phyloP scores from a whole-genome alignment of 2,888 invertebrate species.

The Lacanobia wlatinum region DNA sequence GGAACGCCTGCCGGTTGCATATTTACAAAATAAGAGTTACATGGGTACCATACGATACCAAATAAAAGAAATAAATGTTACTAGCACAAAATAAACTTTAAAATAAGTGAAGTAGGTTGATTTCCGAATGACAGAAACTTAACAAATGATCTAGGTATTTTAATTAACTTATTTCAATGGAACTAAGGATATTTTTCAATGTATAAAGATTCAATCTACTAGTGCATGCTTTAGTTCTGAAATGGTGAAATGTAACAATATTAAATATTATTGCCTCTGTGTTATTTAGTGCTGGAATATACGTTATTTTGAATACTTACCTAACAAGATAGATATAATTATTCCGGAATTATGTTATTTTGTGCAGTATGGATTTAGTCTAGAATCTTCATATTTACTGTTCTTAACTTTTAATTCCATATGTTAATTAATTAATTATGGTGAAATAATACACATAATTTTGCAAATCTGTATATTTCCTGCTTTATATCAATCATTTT shows the following conservation, averaged over 20 bases:
- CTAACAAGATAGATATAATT: conserved; percentile 2
- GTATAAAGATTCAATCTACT: background rate
- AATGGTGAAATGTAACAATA: background rate
- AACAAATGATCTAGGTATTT: background rate
- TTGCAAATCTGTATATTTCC: conserved; percentile 85
- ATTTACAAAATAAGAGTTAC: background rate
- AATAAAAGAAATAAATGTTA: background rate
- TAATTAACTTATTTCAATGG: background rate
- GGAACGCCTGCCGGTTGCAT: conserved; percentile 79
- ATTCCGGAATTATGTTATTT: background rate
- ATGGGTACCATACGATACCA: background rate
- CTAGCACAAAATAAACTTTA: background rate
- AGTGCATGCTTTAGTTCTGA: conserved; percentile 35
- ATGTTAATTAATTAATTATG: background rate
- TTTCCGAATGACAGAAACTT: background rate
- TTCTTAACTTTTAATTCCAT: background rate
- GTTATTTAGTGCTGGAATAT: conserved; percentile 25
- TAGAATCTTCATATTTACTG: background rate
- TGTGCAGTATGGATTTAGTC: background rate
- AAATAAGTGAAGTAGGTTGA: background rate
- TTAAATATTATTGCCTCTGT: conserved; percentile 13
- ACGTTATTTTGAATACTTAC: conserved; percentile 43
- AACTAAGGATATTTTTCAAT: background rate
- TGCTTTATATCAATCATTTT: conserved; percentile 74
- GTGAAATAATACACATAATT: conserved; percentile 70